A percentile compares a stretch with the other conserved stretches of the same genome.
Evolutionary conservation across 2,113 vertebrate species (phyloP).

Genomic region (Corythornis cristatus): DNA sequence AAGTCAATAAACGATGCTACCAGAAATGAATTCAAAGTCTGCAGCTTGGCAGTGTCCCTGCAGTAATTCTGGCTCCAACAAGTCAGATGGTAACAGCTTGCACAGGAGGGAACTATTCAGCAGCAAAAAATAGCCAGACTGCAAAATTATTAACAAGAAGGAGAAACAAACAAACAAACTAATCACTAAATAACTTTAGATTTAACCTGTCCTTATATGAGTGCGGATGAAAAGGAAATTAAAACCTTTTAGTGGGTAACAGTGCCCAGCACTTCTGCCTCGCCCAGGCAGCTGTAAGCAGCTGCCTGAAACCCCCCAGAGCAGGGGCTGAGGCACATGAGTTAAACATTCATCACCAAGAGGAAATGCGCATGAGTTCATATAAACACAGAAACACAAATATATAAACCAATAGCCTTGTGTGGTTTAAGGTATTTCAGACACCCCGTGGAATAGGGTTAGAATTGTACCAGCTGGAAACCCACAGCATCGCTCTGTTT

Average conservation of each 20-base stretch:
- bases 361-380: conserved; percentile 53
- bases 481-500: neutral
- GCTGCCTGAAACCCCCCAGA: conserved; percentile 1
- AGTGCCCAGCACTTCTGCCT: conserved; percentile 5
- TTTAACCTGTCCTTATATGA: neutral
- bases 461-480: neutral
- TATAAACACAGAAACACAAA: conserved; percentile 49
- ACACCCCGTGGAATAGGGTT: neutral
- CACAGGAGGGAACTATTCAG: neutral
- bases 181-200: neutral
- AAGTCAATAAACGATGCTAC: neutral
- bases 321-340: neutral
- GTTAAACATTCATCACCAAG: conserved; percentile 32
- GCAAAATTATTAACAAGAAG: neutral
- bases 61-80: neutral
- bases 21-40: neutral
- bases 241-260: neutral
- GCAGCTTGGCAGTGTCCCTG: neutral
- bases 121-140: neutral
- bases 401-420: neutral
- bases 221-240: neutral
- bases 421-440: conserved; percentile 22
- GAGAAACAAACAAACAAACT: neutral
- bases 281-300: conserved; percentile 23
- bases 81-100: neutral